Evolutionary conservation across 2,797 vertebrate genomes (phyloP).

Genomic region (Microtus obscurus): DNA sequence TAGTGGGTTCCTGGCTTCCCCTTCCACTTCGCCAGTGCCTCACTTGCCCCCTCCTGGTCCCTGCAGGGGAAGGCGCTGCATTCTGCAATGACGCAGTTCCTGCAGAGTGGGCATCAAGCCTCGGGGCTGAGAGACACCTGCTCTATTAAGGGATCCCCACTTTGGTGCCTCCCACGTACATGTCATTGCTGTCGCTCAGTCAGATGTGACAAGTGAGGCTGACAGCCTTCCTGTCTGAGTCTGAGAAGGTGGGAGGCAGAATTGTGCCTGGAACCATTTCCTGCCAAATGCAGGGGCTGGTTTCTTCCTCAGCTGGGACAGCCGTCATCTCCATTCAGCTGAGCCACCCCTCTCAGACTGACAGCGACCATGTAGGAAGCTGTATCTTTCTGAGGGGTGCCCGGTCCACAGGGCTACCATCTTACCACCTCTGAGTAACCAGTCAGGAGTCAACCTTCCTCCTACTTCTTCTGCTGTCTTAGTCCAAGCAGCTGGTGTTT

Average conservation of each 20-base stretch:
- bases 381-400: fast-evolving
- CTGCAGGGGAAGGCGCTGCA: not conserved
- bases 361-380: not conserved
- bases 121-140: slow-evolving; percentile 27
- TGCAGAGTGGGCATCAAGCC: slow-evolving; percentile 13
- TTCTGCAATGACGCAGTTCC: fast-evolving
- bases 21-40: not conserved
- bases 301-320: not conserved
- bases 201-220: slow-evolving; percentile 51
- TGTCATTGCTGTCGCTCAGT: slow-evolving; percentile 49
- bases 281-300: not conserved
- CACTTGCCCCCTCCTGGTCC: not conserved
- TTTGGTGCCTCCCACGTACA: slow-evolving; percentile 39
- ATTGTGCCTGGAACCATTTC: slow-evolving; percentile 50
- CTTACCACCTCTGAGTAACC: not conserved
- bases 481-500: not conserved
- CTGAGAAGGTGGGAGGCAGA: slow-evolving; percentile 41
- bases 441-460: not conserved
- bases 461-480: not conserved
- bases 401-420: not conserved
- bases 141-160: slow-evolving; percentile 75
- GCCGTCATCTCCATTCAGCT: not conserved
- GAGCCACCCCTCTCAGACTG: not conserved
- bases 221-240: slow-evolving; percentile 73
- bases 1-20: not conserved